Evolutionary conservation across 2,888 invertebrate genomes (phyloP), one percentile per base, ranked within the genome.

Genomic region (Drosophila picticornis): DNA sequence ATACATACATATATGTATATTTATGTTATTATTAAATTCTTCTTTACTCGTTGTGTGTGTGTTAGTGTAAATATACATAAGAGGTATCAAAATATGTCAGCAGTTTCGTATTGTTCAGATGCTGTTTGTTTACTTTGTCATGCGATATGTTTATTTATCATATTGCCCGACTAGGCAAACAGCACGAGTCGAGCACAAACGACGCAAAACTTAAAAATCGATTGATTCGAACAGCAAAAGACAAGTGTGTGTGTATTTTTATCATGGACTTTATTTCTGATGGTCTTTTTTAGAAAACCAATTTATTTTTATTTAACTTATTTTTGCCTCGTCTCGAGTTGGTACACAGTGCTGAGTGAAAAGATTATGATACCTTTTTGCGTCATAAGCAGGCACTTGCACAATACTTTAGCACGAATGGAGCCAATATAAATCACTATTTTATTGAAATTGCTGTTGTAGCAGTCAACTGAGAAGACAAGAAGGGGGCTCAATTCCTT

Each of bases 391-490:
- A 62, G 51, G 56, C 70, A 22, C 16, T 22, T 4, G 40, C 1
- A 40, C n/a, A 40, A 40, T 40, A 22, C 22, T 25, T 46, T 25
- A 19, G 9, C 13, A n/a, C 5, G 11, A 4, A n/a, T 13, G 6
- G 13, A 32, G 46, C 7, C n/a, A 62, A 53, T 40, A 60, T 69
- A 72, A 84, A 84, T 72, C 59, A 67, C 40, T 65, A 56, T 70
- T 81, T 84, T 67, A 84, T 72, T 81, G 73, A 72, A 71, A 83
- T 69, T 56, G 80, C 68, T 51, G 53, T 64, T 71, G 68, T 66
- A 69, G 71, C 59, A 57, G 65, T 83, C 64, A 61, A 75, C 65
- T 61, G 16, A 13, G n/a, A 38, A 40, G 46, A 25, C 46, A 46
- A 4, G 62, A 63, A 19, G 22, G 22, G 19, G 11, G n/a, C 31